Evolutionary conservation across 2,888 invertebrate genomes (phyloP).

Genomic region (Phyllotreta cruciferae): DNA sequence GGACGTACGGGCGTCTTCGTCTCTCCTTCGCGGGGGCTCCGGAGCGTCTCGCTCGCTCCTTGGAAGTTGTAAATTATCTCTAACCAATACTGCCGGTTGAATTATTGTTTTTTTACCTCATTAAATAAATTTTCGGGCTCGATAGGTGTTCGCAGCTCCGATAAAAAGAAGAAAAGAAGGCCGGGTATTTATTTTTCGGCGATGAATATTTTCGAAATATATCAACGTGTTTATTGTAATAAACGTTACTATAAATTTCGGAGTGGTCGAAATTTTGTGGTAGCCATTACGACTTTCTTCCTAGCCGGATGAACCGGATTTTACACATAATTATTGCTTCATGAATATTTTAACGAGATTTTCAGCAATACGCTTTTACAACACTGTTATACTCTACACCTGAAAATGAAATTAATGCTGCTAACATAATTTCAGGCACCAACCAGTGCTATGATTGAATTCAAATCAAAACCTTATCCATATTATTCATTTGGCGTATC

Average conservation of each 20-base stretch:
- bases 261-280: slow-evolving; percentile 28
- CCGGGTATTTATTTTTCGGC: slow-evolving; percentile 54
- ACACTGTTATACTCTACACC: neutral
- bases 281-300: slow-evolving; percentile 26
- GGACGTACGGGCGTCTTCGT: slow-evolving; percentile 38
- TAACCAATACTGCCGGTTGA: slow-evolving; percentile 57
- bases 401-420: neutral
- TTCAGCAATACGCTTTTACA: neutral
- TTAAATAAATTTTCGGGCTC: slow-evolving; percentile 60
- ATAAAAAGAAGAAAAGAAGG: slow-evolving; percentile 53
- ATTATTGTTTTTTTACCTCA: slow-evolving; percentile 60
- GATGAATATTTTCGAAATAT: slow-evolving; percentile 57
- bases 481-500: too few species aligned
- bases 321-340: slow-evolving; percentile 13
- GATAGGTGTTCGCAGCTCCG: slow-evolving; percentile 56
- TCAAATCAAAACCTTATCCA: too few species aligned
- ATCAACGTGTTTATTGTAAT: slow-evolving; percentile 57
- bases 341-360: slow-evolving; percentile 15
- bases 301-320: slow-evolving; percentile 15
- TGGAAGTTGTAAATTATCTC: slow-evolving; percentile 55
- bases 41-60: slow-evolving; percentile 43
- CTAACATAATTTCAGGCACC: too few species aligned
- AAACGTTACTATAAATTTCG: slow-evolving; percentile 53
- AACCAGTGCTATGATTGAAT: too few species aligned
- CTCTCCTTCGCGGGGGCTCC: slow-evolving; percentile 31